Conservation (phyloP, 2,888 invertebrate genomes). For the Octonoba sinensis region DNA sequence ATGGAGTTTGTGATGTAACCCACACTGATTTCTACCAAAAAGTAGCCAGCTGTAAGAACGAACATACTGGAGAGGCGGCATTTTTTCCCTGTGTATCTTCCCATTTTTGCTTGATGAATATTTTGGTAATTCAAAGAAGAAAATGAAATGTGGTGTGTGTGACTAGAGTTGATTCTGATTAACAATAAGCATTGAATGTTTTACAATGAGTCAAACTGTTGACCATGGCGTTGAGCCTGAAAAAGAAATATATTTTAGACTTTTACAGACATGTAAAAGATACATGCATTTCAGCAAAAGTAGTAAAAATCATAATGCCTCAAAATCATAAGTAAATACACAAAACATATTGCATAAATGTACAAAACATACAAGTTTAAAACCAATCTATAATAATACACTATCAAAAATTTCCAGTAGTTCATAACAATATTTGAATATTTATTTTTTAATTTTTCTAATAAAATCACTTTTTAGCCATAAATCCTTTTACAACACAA, state of each 20-base stretch:
- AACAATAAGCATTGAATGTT: neutral
- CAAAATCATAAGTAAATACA: no score
- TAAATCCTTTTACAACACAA: no score
- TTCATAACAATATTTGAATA: no score
- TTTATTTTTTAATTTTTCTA: no score
- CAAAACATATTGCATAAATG: no score
- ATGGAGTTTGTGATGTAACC: conserved; percentile 97
- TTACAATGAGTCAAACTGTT: no score
- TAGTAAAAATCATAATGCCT: neutral
- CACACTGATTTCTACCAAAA: conserved; percentile 94
- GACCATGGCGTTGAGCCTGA: no score
- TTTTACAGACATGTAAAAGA: neutral
- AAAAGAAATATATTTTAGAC: no score
- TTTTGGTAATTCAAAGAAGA: neutral
- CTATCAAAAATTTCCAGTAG: no score
- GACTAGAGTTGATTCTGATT: neutral
- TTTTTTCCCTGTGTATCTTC: conserved; percentile 73
- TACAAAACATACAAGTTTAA: no score
- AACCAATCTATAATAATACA: no score
- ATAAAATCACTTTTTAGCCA: no score
- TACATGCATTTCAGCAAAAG: neutral
- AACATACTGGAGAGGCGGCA: conserved; percentile 93
- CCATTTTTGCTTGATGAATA: conserved; percentile 48
- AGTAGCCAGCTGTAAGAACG: conserved; percentile 90
- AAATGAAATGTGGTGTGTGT: neutral